Conservation (phyloP, 2,888 invertebrate species). For the Tetragnatha montana region DNA sequence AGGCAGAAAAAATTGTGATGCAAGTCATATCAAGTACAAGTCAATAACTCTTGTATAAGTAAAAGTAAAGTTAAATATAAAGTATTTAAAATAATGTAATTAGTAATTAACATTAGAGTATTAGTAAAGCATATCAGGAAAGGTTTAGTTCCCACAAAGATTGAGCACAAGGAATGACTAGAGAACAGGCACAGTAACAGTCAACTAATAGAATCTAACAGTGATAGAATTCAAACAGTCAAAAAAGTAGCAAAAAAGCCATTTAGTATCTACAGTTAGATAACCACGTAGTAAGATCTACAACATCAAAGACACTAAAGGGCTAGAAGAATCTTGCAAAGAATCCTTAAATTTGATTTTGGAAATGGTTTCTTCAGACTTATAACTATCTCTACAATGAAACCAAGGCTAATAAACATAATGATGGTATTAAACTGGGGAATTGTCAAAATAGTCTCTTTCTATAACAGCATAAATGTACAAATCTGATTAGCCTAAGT, state of each 20-base stretch:
- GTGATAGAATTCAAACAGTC: background rate
- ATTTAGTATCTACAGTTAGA: background rate
- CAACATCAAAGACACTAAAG: background rate
- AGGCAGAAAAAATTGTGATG: background rate
- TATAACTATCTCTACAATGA: too few species aligned
- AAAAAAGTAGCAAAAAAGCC: background rate
- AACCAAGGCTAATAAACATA: too few species aligned
- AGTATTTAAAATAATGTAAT: too few species aligned
- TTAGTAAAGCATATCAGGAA: background rate
- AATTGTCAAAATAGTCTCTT: too few species aligned
- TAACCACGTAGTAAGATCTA: background rate
- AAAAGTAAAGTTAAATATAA: background rate
- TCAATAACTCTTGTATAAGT: background rate
- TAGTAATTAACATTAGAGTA: background rate
- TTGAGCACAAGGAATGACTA: background rate
- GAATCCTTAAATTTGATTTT: background rate
- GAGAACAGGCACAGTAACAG: background rate
- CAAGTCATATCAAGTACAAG: background rate
- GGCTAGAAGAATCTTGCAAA: background rate
- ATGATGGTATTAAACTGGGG: too few species aligned
- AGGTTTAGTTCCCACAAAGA: background rate
- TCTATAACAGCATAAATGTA: too few species aligned
- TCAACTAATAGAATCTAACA: background rate
- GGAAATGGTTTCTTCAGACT: background rate
- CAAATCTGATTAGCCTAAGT: background rate